Conservation (phyloP, 2,113 vertebrate species). For the Rana temporaria region DNA sequence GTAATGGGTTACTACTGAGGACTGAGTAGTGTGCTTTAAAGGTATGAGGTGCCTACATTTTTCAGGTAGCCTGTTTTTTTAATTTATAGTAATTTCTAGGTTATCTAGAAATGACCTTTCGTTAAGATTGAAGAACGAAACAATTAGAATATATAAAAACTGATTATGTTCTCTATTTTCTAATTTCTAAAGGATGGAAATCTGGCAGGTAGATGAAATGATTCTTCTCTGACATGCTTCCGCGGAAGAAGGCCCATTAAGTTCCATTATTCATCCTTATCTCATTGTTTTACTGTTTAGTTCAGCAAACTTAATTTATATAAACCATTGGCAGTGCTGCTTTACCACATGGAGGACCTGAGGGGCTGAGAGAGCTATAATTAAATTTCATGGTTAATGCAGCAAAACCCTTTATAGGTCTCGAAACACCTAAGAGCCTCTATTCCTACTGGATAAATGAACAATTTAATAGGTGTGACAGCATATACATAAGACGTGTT, state of each 20-base stretch:
- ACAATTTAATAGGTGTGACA: not conserved
- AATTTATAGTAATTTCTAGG: no score
- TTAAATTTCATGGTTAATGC: constrained; percentile 68
- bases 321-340: constrained; percentile 66
- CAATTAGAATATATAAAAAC: no score
- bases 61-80: no score
- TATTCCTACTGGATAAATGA: not conserved
- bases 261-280: constrained; percentile 46
- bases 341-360: constrained; percentile 63
- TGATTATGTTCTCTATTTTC: no score
- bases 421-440: not conserved
- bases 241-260: not conserved
- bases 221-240: constrained; percentile 20
- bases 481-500: no score
- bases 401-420: constrained; percentile 46
- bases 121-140: no score
- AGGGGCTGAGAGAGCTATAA: constrained; percentile 64
- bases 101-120: no score
- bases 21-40: no score
- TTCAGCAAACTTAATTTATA: constrained; percentile 72
- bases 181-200: not conserved
- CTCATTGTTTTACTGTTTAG: constrained; percentile 67
- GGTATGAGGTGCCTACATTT: no score
- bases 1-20: no score
- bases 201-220: constrained; percentile 15